phyloP scores from a whole-genome alignment of 2,888 invertebrate genomes.

The Agrotis segetum region DNA sequence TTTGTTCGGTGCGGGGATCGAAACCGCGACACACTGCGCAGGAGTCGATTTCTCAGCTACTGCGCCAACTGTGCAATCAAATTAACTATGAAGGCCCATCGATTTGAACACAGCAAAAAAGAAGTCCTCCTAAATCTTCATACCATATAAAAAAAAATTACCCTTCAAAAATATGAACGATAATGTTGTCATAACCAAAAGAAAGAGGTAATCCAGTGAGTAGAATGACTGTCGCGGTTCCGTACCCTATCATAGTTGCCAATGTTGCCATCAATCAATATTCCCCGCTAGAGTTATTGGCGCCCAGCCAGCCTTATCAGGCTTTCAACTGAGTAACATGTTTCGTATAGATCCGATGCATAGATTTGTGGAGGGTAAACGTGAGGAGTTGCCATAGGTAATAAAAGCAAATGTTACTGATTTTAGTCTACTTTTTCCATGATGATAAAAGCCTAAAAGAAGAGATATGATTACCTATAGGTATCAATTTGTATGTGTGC shows the following conservation, averaged over 20 bases:
- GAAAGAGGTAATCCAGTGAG: slow-evolving; percentile 24
- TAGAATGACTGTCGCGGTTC: slow-evolving; percentile 42
- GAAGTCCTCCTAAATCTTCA: too few relatives aligned
- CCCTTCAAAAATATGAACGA: background rate
- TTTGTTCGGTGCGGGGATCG: too few relatives aligned
- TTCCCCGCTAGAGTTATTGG: slow-evolving; percentile 67
- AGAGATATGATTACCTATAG: too few relatives aligned
- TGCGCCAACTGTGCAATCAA: too few relatives aligned
- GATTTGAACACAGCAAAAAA: too few relatives aligned
- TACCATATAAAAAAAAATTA: too few relatives aligned
- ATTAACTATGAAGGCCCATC: too few relatives aligned
- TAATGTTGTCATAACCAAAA: slow-evolving; percentile 26
- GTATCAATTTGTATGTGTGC: too few relatives aligned
- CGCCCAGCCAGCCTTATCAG: slow-evolving; percentile 66
- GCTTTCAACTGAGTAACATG: slow-evolving; percentile 30
- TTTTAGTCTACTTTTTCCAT: background rate
- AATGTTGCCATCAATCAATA: slow-evolving; percentile 73
- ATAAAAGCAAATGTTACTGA: background rate
- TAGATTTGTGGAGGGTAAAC: background rate
- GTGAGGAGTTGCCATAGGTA: background rate
- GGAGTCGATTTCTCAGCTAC: too few relatives aligned
- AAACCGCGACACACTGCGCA: too few relatives aligned
- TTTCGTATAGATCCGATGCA: slow-evolving; percentile 6
- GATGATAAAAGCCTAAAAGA: too few relatives aligned
- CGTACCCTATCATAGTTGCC: slow-evolving; percentile 49